Evolutionary conservation across 2,797 vertebrate species (phyloP).

Genomic region (Alcedo atthis): DNA sequence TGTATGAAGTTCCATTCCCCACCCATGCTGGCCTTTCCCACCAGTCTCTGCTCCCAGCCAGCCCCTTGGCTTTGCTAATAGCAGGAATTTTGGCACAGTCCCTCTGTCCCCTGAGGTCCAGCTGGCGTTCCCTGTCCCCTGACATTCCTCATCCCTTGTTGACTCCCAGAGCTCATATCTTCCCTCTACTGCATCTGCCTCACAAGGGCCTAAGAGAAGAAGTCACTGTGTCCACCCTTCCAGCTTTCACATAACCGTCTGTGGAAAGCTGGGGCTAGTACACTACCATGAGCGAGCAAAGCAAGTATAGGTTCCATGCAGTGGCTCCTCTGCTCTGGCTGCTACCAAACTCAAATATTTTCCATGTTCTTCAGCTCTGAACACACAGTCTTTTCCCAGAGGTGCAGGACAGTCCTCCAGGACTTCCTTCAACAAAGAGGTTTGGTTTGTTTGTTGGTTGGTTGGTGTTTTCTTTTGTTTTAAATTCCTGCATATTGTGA

Average conservation of each 20-base stretch:
- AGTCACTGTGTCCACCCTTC: background rate
- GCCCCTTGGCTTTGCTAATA: background rate
- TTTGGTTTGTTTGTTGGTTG: background rate
- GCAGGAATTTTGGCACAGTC: background rate
- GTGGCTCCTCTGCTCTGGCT: accelerated
- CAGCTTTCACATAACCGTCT: background rate
- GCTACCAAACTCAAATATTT: background rate
- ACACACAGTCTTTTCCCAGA: background rate
- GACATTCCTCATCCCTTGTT: accelerated
- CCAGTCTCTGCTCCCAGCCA: background rate
- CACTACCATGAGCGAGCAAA: accelerated
- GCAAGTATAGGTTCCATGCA: accelerated
- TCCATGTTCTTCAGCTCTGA: background rate
- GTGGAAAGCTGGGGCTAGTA: accelerated
- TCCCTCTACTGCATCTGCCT: background rate
- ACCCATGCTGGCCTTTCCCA: background rate
- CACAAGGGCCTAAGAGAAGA: accelerated
- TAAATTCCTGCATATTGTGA: background rate
- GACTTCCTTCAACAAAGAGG: background rate
- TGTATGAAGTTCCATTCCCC: background rate
- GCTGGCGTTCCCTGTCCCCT: background rate
- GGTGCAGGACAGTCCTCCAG: background rate
- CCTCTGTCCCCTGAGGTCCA: accelerated
- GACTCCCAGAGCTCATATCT: accelerated
- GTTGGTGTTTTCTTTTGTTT: background rate